A percentile compares a stretch with the other conserved stretches of the same genome.
These are phyloP conservation scores for Botrylloides violaceus DNA, from an alignment of 23 tunicate genomes.

Conservation along the genomic window DNA sequence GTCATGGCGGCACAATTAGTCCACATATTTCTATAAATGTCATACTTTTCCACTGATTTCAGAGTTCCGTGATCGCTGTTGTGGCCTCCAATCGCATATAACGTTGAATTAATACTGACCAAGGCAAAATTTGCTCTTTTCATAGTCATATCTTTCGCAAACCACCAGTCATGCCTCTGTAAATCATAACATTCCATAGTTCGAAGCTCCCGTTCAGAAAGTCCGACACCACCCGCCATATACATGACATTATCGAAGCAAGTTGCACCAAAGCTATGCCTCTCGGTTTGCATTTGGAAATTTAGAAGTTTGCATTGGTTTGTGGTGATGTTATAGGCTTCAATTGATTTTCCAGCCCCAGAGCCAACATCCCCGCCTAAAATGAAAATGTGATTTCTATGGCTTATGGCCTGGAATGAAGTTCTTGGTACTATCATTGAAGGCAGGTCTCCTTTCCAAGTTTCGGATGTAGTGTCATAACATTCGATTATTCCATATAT, in stretches of 20 bases:
- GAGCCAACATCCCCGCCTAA: constrained; percentile 16
- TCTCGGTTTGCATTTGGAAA: constrained; percentile 19
- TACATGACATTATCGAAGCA: constrained; percentile 10
- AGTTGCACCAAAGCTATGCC: constrained; percentile 22
- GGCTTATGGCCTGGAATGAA: constrained; percentile 3
- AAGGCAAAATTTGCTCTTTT: constrained; percentile 9
- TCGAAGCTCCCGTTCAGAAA: constrained; percentile 1
- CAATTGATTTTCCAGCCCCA: constrained; percentile 16
- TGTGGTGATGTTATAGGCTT: constrained; percentile 1
- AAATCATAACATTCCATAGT: constrained; percentile 18
- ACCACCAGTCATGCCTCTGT: constrained; percentile 23
- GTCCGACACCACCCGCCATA: constrained; percentile 24
- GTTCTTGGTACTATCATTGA: constrained; percentile 6
- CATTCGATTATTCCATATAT: constrained; percentile 23
- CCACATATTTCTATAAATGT: constrained; percentile 6
- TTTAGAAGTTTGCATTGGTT: constrained; percentile 10
- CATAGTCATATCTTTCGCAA: constrained; percentile 4
- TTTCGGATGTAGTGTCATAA: constrained; percentile 6
- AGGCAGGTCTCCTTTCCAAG: constrained; percentile 14
- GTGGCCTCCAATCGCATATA: constrained; percentile 24
- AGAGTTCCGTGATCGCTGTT: constrained; percentile 14
- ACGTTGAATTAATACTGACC: background rate
- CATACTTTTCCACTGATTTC: constrained; percentile 16
- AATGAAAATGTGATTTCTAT: background rate
- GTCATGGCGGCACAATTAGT: constrained; percentile 5